These are phyloP conservation scores for Felis catus DNA, from an alignment of 2,113 vertebrate genomes.

Conservation along the genomic window F.catus_Fca126_mat1.0 CM031412.1:10394001-10394500, in stretches of 20 bases:
- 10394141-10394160: neutral
- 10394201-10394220: neutral
- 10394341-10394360: slow-evolving; percentile 2
- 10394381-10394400: neutral
- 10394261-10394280: slow-evolving; percentile 16
- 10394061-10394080: fast-evolving
- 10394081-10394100: neutral
- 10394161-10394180: slow-evolving; percentile 17
- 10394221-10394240: neutral
- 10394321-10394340: neutral
- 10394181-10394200: neutral
- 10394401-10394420: neutral
- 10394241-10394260: slow-evolving; percentile 3
- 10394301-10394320: neutral
- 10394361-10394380: neutral
- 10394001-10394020: neutral
- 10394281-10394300: neutral
- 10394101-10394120: neutral
- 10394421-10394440: neutral
- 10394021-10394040: neutral
- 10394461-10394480: neutral
- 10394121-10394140: neutral
- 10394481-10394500: neutral
- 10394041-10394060: neutral
- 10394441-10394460: neutral